Evolutionary conservation across 2,797 vertebrate genomes (phyloP).

Genomic region (Pygocentrus nattereri): DNA sequence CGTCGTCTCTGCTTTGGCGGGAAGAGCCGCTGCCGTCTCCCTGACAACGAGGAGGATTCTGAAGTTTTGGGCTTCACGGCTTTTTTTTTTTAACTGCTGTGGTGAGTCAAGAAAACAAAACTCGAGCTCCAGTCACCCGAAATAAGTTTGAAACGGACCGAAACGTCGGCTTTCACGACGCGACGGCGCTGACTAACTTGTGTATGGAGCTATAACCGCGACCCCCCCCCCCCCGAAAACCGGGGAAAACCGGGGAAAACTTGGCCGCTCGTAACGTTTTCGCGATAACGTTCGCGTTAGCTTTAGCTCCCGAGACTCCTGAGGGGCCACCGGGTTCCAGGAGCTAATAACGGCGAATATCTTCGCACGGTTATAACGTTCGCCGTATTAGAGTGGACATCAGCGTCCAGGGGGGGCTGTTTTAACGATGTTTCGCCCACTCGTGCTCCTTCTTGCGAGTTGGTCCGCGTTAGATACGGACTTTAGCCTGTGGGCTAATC

Average conservation of each 20-base stretch:
- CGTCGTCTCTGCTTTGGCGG: slow-evolving; percentile 24
- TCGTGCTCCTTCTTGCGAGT: not conserved
- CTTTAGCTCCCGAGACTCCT: not conserved
- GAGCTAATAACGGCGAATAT: too few relatives aligned
- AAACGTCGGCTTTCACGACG: not conserved
- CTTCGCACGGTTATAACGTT: not conserved
- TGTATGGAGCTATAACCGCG: too few relatives aligned
- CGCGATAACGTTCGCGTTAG: not conserved
- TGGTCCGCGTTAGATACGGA: not conserved
- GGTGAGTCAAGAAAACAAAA: slow-evolving; percentile 70
- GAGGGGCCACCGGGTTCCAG: not conserved
- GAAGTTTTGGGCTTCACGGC: slow-evolving; percentile 70
- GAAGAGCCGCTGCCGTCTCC: slow-evolving; percentile 51
- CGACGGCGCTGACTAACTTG: not conserved
- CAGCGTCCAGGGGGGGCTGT: not conserved
- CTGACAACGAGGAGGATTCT: slow-evolving; percentile 63
- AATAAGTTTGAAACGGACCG: not conserved
- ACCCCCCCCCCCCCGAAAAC: too few relatives aligned
- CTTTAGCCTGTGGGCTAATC: not conserved
- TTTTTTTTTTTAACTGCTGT: slow-evolving; percentile 69
- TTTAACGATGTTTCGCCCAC: not conserved
- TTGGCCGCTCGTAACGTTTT: too few relatives aligned
- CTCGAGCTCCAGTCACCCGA: slow-evolving; percentile 12
- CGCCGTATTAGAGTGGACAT: not conserved
- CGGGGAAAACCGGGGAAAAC: not conserved